Evolutionary conservation across 2,888 invertebrate genomes (phyloP).

Genomic region (Heliconius ethilla): DNA sequence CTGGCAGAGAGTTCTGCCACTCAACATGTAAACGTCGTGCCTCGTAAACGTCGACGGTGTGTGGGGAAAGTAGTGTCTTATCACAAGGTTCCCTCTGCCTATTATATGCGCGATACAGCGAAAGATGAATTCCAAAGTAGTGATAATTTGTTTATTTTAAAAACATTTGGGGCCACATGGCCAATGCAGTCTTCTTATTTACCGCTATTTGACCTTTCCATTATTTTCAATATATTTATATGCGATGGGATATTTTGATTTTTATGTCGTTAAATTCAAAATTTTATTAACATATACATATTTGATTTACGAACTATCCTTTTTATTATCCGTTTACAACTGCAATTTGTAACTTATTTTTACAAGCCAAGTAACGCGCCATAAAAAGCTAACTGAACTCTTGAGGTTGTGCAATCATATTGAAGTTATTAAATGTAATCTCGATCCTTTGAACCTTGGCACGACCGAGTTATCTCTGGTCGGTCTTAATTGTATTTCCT

Average conservation of each 20-base stretch:
- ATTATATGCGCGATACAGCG: background rate
- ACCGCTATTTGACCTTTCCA: background rate
- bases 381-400: constrained; percentile 27
- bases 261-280: constrained; percentile 1
- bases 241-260: background rate
- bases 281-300: background rate
- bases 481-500: constrained; percentile 41
- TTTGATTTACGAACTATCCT: constrained; percentile 8
- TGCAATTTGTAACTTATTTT: constrained; percentile 14
- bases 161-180: background rate
- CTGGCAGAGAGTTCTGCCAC: background rate
- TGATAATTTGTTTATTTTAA: background rate
- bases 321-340: constrained; percentile 12
- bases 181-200: background rate
- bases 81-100: too few relatives aligned
- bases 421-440: constrained; percentile 25
- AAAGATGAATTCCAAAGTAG: background rate
- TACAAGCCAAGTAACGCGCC: constrained; percentile 11
- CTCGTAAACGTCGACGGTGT: too few relatives aligned
- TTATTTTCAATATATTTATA: background rate
- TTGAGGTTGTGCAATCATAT: constrained; percentile 27
- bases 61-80: too few relatives aligned
- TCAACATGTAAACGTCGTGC: background rate
- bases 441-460: constrained; percentile 41
- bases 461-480: constrained; percentile 31